Conservation (phyloP, 2,888 invertebrate species). For the Torymus auratus region DNA sequence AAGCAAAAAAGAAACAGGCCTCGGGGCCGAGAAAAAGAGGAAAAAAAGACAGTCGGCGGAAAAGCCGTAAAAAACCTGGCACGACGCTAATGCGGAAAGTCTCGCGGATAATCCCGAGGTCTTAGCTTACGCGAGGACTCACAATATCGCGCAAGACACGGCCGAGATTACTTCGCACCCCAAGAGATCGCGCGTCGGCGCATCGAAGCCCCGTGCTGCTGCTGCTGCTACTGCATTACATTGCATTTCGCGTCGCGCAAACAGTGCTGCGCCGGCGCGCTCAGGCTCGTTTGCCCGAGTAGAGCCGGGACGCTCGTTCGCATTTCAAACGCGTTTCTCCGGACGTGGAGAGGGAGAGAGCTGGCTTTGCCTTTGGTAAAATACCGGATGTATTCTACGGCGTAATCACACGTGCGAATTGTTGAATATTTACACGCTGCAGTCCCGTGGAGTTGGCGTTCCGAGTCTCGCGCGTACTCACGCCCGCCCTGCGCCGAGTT, state of each 20-base stretch:
- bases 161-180: constrained; percentile 40
- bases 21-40: no score
- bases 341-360: neutral
- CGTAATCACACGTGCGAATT: constrained; percentile 34
- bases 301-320: constrained; percentile 32
- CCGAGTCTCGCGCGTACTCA: no score
- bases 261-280: neutral
- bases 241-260: constrained; percentile 32
- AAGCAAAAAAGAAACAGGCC: neutral
- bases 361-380: constrained; percentile 10
- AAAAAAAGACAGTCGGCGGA: neutral
- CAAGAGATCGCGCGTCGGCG: neutral
- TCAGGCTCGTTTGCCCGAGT: constrained; percentile 21
- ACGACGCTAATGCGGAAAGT: constrained; percentile 6
- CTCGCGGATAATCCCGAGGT: constrained; percentile 4
- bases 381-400: constrained; percentile 23
- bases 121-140: neutral
- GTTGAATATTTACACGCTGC: constrained; percentile 44
- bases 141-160: constrained; percentile 19
- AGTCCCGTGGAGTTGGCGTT: neutral
- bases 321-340: constrained; percentile 36
- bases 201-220: neutral
- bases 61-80: no score
- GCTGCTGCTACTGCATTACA: constrained; percentile 4
- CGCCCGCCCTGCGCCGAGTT: no score